These are phyloP conservation scores for Andricus quercusramuli DNA, from an alignment of 2,888 invertebrate genomes.

Conservation along the genomic window DNA sequence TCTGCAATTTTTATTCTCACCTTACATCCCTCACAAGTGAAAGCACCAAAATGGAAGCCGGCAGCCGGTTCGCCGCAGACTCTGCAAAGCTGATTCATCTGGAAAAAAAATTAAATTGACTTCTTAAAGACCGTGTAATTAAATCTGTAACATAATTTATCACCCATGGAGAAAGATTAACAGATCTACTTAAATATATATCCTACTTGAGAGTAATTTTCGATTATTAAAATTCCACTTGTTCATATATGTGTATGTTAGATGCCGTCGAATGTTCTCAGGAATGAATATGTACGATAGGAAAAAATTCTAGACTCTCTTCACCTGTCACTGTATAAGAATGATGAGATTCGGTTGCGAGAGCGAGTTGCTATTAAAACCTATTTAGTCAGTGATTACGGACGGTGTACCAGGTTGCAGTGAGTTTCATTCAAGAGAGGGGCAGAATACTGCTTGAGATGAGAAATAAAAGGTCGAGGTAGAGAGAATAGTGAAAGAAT, in stretches of 20 bases:
- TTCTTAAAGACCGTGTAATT: conserved; percentile 22
- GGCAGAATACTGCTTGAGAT: conserved; percentile 44
- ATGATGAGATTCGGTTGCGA: conserved; percentile 58
- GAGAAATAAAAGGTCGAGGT: conserved; percentile 51
- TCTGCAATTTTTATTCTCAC: conserved; percentile 59
- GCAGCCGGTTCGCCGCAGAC: conserved; percentile 76
- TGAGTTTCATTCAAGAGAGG: conserved; percentile 43
- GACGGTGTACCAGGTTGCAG: conserved; percentile 55
- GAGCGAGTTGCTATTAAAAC: conserved; percentile 68
- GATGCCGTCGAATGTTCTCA: conserved; percentile 33
- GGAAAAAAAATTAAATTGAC: conserved; percentile 56
- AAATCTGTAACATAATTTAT: conserved; percentile 26
- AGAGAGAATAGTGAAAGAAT: conserved; percentile 38
- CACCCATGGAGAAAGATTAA: not conserved
- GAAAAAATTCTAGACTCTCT: conserved; percentile 28
- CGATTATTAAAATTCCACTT: conserved; percentile 36
- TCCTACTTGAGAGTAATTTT: conserved; percentile 36
- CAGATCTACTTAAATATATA: conserved; percentile 27
- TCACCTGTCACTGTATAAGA: conserved; percentile 41
- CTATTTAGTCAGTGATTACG: conserved; percentile 68
- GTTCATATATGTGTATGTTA: not conserved
- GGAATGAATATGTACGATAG: conserved; percentile 28
- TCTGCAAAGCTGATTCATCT: conserved; percentile 77
- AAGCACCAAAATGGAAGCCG: conserved; percentile 76
- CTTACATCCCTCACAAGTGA: conserved; percentile 76